Conservation (phyloP, 1,140 invertebrate genomes). For the Calliphora vicina region DNA sequence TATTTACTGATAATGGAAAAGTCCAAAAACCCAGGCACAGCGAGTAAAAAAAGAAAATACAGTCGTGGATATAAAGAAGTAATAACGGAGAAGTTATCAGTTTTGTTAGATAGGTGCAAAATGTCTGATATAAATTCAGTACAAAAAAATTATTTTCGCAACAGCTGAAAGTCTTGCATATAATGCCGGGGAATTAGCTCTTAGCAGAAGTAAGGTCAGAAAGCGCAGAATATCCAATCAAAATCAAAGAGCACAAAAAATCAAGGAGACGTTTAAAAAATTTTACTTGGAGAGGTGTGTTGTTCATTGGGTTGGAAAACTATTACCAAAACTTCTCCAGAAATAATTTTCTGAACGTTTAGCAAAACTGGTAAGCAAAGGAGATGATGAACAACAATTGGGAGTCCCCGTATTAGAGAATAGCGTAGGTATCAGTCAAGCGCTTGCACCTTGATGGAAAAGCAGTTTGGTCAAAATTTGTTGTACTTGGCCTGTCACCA, state of each 20-base stretch:
- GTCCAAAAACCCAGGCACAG: neutral
- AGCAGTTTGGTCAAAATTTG: conserved; percentile 26
- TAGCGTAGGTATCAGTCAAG: neutral
- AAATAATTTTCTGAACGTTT: neutral
- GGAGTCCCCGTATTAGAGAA: neutral
- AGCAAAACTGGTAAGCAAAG: neutral
- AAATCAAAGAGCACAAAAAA: conserved; percentile 24
- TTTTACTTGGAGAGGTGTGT: neutral
- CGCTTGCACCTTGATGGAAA: conserved; percentile 14
- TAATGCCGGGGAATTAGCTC: conserved; percentile 2
- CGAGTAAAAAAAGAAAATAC: conserved; percentile 25
- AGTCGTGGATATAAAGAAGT: conserved; percentile 27
- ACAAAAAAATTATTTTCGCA: conserved; percentile 24
- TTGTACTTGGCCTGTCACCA: conserved; percentile 25
- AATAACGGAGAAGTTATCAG: conserved; percentile 24
- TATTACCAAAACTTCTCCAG: neutral
- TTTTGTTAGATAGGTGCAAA: conserved; percentile 22
- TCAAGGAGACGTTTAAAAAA: conserved; percentile 15
- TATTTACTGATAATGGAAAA: conserved; percentile 3
- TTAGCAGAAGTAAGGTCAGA: conserved; percentile 18
- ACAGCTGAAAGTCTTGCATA: conserved; percentile 24
- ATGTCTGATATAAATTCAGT: conserved; percentile 23
- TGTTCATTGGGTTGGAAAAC: conserved; percentile 8
- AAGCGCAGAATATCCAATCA: conserved; percentile 8
- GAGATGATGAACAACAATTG: conserved; percentile 3